Evolutionary conservation across 2,797 vertebrate genomes (phyloP), one percentile per base, ranked within the genome.

Genomic region (Pipistrellus pipistrellus): DNA sequence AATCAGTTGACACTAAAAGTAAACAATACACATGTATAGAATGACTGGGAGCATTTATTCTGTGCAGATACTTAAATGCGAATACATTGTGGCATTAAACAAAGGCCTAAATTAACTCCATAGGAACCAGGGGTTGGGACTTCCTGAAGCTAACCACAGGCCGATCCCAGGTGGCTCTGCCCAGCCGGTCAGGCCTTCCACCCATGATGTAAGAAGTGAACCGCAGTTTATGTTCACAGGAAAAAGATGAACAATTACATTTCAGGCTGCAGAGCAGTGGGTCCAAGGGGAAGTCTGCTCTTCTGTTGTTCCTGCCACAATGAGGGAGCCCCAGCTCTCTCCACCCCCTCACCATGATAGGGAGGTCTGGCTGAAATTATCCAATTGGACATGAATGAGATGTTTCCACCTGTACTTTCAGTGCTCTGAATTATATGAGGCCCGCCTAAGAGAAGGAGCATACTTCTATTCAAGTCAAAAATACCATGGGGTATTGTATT

Each of bases 261-360:
- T 98, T 98, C 32, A 93, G 57, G 90, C 98, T 98, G 93, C 98
- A 97, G 98, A 98, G 97, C 97, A 4, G 46, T 41, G 51, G 64
- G 46, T 57, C 66, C 6, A 93, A 96, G 88, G 51, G 83, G 76
- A 96, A 97, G 91, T 72, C 30, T 81, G 71, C 44, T 71, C 68
- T 92, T 41, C 21, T 55, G 46, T 15, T 77, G 55, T 84, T 92
- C 88, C 88, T 97, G 88, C 41, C 38, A 17, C 6, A 23, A 80
- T 55, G 75, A 88, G 46, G n/a, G n/a, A 90, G 25, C 20, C 93
- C 73, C 88, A 69, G 71, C 64, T 88, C 88, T 77, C 62, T 73
- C 82, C 76, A 15, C 23, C 9, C 38, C 72, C 46, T 92, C 30
- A 13, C 46, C 25, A 46, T 27, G 38, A 95, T 88, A 93, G 90